A percentile compares a stretch with the other conserved stretches of the same genome.
phyloP scores from a whole-genome alignment of 2,888 invertebrate species.

The Didymodactylos carnosus region DNA sequence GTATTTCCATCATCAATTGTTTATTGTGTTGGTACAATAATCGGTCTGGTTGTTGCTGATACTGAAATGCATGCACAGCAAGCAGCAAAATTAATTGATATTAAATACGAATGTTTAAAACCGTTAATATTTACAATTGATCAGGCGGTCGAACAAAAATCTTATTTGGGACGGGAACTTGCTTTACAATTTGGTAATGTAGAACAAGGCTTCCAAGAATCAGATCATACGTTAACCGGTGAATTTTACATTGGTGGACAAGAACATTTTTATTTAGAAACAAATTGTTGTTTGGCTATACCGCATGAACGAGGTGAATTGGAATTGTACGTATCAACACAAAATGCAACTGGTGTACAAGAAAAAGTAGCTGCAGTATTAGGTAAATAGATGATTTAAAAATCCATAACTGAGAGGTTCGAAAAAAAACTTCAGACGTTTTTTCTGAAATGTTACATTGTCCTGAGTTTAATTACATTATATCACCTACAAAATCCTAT shows the following conservation, averaged over 20 bases:
- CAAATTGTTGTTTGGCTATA: conserved; percentile 39
- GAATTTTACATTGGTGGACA: conserved; percentile 66
- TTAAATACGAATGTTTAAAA: conserved; percentile 20
- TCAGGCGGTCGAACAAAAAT: conserved; percentile 21
- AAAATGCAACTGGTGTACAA: conserved; percentile 39
- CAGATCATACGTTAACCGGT: conserved; percentile 42
- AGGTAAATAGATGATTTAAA: background rate
- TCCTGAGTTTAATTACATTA: no score
- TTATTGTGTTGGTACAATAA: conserved; percentile 39
- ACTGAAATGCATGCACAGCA: conserved; percentile 18
- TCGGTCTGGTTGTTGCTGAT: conserved; percentile 27
- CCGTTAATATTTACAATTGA: conserved; percentile 19
- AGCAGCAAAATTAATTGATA: conserved; percentile 19
- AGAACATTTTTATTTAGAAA: conserved; percentile 90
- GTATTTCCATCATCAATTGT: conserved; percentile 58
- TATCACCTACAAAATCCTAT: no score
- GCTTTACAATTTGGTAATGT: background rate
- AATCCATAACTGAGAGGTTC: background rate
- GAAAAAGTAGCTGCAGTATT: conserved; percentile 49
- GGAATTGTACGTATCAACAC: conserved; percentile 61
- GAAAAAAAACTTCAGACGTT: no score
- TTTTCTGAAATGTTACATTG: no score
- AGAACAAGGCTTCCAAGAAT: background rate
- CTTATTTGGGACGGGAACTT: conserved; percentile 14
- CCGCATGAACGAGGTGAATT: conserved; percentile 54